Percentiles rank a stretch among this genome's conserved stretches.
Conservation (phyloP, 2,888 invertebrate species). For the Rambutsinella grinnellia region DNA sequence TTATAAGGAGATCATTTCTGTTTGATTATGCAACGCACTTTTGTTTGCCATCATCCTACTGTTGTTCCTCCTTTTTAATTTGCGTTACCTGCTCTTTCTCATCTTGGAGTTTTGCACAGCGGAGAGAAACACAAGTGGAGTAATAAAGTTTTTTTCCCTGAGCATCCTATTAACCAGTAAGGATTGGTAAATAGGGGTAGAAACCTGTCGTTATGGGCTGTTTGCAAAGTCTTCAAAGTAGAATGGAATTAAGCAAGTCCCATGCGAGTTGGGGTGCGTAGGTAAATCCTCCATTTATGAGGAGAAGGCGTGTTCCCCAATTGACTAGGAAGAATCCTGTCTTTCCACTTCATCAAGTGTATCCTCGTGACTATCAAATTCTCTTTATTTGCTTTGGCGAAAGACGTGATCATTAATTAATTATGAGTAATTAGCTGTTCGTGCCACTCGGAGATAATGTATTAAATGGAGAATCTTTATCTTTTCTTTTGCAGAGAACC, state of each 20-base stretch:
- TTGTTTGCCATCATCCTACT: constrained; percentile 27
- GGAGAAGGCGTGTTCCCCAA: constrained; percentile 44
- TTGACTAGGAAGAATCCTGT: constrained; percentile 26
- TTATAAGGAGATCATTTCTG: constrained; percentile 50
- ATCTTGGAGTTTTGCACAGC: not conserved
- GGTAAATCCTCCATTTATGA: not conserved
- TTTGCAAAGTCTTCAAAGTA: too few species aligned
- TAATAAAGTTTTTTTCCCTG: too few species aligned
- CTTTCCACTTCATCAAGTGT: constrained; percentile 29
- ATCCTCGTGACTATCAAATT: constrained; percentile 50
- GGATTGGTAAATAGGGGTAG: too few species aligned
- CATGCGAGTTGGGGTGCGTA: too few species aligned
- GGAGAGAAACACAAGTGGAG: too few species aligned
- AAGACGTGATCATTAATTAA: constrained; percentile 41
- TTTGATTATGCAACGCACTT: constrained; percentile 43
- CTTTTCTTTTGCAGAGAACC: constrained; percentile 61
- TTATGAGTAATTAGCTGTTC: constrained; percentile 27
- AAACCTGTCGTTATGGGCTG: too few species aligned
- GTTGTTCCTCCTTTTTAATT: constrained; percentile 28
- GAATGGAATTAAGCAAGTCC: not conserved
- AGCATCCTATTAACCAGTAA: too few species aligned
- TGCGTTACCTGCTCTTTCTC: constrained; percentile 5
- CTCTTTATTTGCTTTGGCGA: constrained; percentile 28
- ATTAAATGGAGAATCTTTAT: constrained; percentile 3
- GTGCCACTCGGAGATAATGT: not conserved